Evolutionary conservation across 2,797 vertebrate genomes (phyloP).

Genomic region (Cyclura pinguis): DNA sequence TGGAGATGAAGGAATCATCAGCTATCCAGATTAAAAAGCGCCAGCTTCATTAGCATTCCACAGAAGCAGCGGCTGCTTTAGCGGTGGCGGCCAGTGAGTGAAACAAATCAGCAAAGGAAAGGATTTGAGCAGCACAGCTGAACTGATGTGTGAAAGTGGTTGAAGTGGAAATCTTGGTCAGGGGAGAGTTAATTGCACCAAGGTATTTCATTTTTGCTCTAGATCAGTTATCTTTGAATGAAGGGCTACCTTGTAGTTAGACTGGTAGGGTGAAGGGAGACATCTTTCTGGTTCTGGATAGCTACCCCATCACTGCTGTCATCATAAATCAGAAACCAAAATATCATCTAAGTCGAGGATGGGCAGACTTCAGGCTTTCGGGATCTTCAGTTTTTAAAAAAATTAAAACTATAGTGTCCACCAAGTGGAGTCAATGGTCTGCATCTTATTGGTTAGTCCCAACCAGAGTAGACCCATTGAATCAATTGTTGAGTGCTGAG

Average conservation of each 20-base stretch:
- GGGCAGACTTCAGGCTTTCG: no score
- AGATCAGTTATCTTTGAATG: not conserved
- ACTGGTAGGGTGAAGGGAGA: not conserved
- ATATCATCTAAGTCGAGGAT: not conserved
- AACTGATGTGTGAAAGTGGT: not conserved
- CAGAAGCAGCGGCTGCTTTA: not conserved
- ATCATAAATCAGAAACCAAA: not conserved
- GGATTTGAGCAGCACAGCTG: not conserved
- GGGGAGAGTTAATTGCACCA: not conserved
- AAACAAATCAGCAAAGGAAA: slow-evolving; percentile 28
- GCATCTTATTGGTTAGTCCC: no score
- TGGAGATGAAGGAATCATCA: not conserved
- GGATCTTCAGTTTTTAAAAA: not conserved
- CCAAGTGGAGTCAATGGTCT: not conserved
- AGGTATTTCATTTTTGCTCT: not conserved
- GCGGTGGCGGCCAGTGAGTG: not conserved
- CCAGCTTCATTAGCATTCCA: slow-evolving; percentile 4
- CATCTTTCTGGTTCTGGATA: not conserved
- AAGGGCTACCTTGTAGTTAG: not conserved
- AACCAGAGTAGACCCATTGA: no score
- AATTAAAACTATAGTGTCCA: not conserved
- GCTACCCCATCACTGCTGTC: no score
- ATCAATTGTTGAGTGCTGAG: no score
- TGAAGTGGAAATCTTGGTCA: slow-evolving; percentile 9
- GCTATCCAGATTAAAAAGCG: not conserved